Percentiles rank a stretch among this genome's conserved stretches.
Evolutionary conservation across 2,888 invertebrate species (phyloP).

Genomic region (Eristalinus aeneus): DNA sequence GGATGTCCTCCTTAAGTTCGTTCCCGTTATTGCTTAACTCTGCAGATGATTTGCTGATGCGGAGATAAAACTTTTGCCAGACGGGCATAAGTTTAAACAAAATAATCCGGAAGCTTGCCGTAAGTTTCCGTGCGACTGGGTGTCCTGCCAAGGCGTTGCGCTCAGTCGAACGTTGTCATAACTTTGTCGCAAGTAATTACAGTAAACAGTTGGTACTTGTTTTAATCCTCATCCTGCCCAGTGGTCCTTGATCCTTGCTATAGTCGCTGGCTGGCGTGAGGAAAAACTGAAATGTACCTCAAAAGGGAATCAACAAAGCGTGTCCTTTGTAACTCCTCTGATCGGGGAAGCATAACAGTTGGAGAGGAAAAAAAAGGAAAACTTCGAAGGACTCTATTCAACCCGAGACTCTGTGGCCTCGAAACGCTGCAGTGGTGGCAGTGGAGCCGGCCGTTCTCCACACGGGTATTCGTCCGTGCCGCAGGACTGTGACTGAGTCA

Average conservation of each 20-base stretch:
- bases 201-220: constrained; percentile 39
- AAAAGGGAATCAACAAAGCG: constrained; percentile 34
- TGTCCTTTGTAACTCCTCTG: constrained; percentile 10
- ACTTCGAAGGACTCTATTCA: constrained; percentile 6
- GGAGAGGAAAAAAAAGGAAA: neutral
- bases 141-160: too few relatives aligned
- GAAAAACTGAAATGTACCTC: constrained; percentile 22
- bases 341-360: constrained; percentile 24
- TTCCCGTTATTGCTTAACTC: neutral
- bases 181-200: constrained; percentile 40
- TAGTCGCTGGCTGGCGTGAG: neutral
- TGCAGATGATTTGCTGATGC: neutral
- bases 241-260: neutral
- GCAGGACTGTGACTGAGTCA: neutral
- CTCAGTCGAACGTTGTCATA: neutral
- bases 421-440: neutral
- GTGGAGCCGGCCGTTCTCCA: neutral
- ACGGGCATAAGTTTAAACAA: too few relatives aligned
- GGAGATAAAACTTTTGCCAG: neutral
- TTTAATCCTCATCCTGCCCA: neutral
- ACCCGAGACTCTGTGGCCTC: neutral
- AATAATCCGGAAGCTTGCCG: too few relatives aligned
- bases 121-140: too few relatives aligned
- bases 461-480: constrained; percentile 8
- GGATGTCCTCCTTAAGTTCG: neutral